Evolutionary conservation across 2,888 invertebrate species (phyloP).

Genomic region (Lagria hirta): DNA sequence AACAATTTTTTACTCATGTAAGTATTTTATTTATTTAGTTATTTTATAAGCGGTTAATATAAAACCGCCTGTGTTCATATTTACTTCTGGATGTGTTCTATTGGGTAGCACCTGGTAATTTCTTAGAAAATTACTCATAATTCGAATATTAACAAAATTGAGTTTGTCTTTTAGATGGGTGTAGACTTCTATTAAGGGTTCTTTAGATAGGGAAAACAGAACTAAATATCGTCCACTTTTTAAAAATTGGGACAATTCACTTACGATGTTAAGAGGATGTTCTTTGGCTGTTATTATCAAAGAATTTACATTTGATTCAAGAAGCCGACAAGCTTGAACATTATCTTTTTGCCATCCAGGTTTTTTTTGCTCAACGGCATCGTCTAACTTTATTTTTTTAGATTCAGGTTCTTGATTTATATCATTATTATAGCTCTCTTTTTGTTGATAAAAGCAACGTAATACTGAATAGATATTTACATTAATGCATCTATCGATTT

Average conservation of each 20-base stretch:
- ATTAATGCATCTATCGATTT: constrained; percentile 68
- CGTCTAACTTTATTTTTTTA: constrained; percentile 25
- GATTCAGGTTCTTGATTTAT: constrained; percentile 23
- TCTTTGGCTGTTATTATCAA: constrained; percentile 80
- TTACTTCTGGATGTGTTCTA: constrained; percentile 93
- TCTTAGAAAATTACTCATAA: constrained; percentile 86
- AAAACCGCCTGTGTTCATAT: constrained; percentile 90
- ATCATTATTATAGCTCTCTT: constrained; percentile 25
- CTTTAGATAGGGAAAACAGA: constrained; percentile 76
- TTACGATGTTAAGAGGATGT: constrained; percentile 79
- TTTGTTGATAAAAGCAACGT: constrained; percentile 66
- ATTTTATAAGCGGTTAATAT: constrained; percentile 70
- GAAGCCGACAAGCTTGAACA: constrained; percentile 63
- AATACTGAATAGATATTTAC: constrained; percentile 77
- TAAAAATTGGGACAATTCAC: constrained; percentile 73
- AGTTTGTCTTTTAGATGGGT: constrained; percentile 71
- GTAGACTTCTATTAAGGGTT: constrained; percentile 84
- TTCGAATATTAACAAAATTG: constrained; percentile 72
- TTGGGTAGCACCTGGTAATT: constrained; percentile 87
- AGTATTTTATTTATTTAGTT: constrained; percentile 27
- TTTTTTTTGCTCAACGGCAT: constrained; percentile 52
- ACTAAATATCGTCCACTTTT: constrained; percentile 82
- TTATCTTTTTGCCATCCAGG: constrained; percentile 72
- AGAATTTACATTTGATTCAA: constrained; percentile 70
- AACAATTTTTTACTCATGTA: constrained; percentile 69